Evolutionary conservation across 2,113 vertebrate species (phyloP).

Genomic region (Saiga tatarica): DNA sequence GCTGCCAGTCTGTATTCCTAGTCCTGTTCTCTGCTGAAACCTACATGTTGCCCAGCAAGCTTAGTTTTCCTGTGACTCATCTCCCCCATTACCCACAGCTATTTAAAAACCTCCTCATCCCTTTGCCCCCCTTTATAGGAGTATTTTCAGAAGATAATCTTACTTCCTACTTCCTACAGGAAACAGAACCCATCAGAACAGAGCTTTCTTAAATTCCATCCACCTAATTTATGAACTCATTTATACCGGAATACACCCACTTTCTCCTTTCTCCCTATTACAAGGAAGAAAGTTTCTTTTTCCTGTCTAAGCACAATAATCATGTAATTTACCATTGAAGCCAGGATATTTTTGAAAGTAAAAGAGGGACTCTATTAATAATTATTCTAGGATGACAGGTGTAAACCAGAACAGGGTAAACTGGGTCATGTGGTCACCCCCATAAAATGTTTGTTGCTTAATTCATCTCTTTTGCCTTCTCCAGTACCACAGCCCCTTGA

Average conservation of each 20-base stretch:
- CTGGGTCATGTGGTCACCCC: background rate
- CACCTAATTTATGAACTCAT: background rate
- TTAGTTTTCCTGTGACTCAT: slow-evolving; percentile 45
- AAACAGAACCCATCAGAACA: background rate
- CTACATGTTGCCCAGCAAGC: background rate
- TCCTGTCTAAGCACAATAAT: background rate
- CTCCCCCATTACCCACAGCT: slow-evolving; percentile 21
- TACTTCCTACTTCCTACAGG: slow-evolving; percentile 37
- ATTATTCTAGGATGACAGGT: slow-evolving; percentile 61
- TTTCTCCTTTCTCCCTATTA: background rate
- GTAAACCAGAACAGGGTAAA: slow-evolving; percentile 31
- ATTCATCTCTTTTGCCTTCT: background rate
- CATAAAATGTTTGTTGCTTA: background rate
- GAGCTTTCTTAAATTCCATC: slow-evolving; percentile 22
- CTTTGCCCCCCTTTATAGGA: background rate
- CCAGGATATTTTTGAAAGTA: slow-evolving; percentile 36
- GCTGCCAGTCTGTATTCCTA: background rate
- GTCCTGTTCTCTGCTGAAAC: background rate
- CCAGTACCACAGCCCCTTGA: background rate
- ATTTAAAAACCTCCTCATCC: slow-evolving; percentile 56
- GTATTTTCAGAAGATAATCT: slow-evolving; percentile 40
- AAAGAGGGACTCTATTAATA: slow-evolving; percentile 67
- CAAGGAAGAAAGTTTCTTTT: slow-evolving; percentile 10
- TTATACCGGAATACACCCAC: background rate
- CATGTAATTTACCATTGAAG: background rate